Base-by-base conservation (phyloP, 2,888 invertebrate genomes). In the Hymenopus coronatus region DNA sequence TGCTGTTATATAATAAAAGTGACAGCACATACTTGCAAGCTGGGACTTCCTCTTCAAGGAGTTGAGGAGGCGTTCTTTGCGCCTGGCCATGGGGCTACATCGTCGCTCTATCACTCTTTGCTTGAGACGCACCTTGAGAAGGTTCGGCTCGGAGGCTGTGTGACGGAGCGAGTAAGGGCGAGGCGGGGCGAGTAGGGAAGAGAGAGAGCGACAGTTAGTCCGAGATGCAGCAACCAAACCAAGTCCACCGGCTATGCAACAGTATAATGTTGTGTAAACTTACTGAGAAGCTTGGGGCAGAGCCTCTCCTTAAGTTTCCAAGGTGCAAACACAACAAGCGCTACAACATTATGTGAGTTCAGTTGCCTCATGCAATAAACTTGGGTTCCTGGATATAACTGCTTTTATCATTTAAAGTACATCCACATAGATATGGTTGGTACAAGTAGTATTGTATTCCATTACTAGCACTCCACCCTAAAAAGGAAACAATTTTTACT, bases 81-180 rank as follows among this genome's bases (percentile, higher is more conserved):
- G 96, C 92, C 97, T 95, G 92, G 96, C 94, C 94, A 98, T 96
- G 92, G 98, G 98, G 93, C 98, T 98, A 93, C 98, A 97, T 93
- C 98, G 96, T 91, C 98, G 96, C 94, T 98, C 98, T 95, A 98
- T 97, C 93, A 98, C 98, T 93, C 98, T 97, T 95, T 98, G 97
- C 95, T 98, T 98, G 93, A 98, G 96, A 91, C 97, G 96, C 94
- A 98, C 97, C 95, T 98, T 98, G 95, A 98, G 96, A 94, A 98
- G 96, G 95, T 99, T 98, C 92, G 98, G 98, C 96, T 98, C 98
- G 94, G 98, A 98, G 93, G 98, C 98, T 98, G 95, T 91, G 93
- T 94, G 93, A 93, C 88, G 88, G 33, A 89, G 88, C 89, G 88
- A 83, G 88, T 87, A 85, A 88, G 25, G 82, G 82, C 82, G 82